Evolutionary conservation across 2,113 vertebrate species (phyloP).

Genomic region (Catagonus wagneri): DNA sequence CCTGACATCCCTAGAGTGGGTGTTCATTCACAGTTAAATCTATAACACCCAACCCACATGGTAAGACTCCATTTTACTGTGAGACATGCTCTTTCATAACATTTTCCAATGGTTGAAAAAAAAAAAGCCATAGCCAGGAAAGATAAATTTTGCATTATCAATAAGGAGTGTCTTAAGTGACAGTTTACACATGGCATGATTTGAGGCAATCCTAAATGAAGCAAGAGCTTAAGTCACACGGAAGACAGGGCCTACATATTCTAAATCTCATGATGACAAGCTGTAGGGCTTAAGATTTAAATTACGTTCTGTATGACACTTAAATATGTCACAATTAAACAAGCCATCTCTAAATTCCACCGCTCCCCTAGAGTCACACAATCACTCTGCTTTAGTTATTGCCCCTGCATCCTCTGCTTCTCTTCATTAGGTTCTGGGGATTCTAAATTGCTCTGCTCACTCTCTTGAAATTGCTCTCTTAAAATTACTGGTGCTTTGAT

Average conservation of each 20-base stretch:
- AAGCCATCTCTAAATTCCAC: background rate
- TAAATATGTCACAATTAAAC: background rate
- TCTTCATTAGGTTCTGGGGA: background rate
- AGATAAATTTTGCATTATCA: background rate
- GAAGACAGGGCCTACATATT: background rate
- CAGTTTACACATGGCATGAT: background rate
- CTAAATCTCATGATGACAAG: background rate
- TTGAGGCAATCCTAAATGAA: slow-evolving; percentile 3
- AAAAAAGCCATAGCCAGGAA: slow-evolving; percentile 8
- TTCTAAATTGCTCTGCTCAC: background rate
- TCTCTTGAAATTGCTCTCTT: background rate
- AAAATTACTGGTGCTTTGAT: background rate
- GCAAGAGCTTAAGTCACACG: background rate
- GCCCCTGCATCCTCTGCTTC: background rate
- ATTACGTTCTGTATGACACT: background rate
- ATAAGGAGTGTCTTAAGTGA: background rate
- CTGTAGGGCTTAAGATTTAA: background rate
- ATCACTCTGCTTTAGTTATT: background rate
- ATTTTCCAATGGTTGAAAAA: slow-evolving; percentile 32
- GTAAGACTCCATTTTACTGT: background rate
- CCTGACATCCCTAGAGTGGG: background rate
- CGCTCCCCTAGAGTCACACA: background rate
- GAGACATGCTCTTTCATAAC: slow-evolving; percentile 1
- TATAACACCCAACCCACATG: background rate
- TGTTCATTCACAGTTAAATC: background rate